Evolutionary conservation across 2,797 vertebrate species (phyloP).

Genomic region (Moxostoma hubbsi): DNA sequence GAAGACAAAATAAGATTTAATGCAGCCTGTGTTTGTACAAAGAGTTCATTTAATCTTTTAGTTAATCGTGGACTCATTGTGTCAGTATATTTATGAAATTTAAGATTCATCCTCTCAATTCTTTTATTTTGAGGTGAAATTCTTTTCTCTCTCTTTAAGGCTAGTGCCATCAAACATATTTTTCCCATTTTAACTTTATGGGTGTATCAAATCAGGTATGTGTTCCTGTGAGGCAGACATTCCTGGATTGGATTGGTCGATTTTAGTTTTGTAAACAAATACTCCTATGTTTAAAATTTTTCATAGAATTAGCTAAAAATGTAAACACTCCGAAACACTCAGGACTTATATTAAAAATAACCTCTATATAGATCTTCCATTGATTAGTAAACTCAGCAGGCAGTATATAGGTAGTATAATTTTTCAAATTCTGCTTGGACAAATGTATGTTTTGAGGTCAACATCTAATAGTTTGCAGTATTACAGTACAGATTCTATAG

Average conservation of each 20-base stretch:
- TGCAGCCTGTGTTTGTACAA: no score
- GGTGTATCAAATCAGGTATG: slow-evolving; percentile 58
- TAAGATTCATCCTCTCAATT: background rate
- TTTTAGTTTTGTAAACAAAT: slow-evolving; percentile 9
- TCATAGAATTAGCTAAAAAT: background rate
- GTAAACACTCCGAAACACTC: background rate
- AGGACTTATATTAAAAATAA: background rate
- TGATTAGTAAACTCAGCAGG: background rate
- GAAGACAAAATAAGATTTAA: no score
- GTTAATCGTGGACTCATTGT: background rate
- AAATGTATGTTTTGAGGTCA: background rate
- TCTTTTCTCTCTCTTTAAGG: background rate
- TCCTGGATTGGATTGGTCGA: background rate
- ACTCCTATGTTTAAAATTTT: background rate
- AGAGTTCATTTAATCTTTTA: no score
- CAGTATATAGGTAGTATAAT: no score
- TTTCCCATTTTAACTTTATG: slow-evolving; percentile 37
- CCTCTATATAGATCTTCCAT: background rate
- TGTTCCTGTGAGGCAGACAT: background rate
- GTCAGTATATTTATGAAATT: background rate
- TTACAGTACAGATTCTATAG: background rate
- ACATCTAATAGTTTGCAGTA: background rate
- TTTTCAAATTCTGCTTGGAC: background rate
- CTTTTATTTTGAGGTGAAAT: background rate
- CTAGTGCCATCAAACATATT: slow-evolving; percentile 28